phyloP scores from a whole-genome alignment of 2,113 vertebrate genomes.

The Egretta garzetta region DNA sequence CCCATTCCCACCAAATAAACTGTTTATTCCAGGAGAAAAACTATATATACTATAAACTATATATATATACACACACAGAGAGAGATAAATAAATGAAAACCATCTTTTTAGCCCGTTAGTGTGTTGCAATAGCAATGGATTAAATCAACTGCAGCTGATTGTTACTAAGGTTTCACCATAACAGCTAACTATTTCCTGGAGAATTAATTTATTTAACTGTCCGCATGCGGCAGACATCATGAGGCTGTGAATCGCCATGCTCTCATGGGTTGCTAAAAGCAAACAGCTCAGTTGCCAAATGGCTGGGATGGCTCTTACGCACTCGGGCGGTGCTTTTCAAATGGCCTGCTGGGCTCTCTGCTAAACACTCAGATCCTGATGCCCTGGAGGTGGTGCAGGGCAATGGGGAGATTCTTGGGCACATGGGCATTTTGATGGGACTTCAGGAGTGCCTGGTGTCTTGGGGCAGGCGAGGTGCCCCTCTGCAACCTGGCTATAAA shows the following conservation, averaged over 20 bases:
- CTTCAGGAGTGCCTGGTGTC: background rate
- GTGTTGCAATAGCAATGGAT: background rate
- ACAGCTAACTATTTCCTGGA: background rate
- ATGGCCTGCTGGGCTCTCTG: background rate
- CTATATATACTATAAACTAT: background rate
- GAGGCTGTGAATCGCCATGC: background rate
- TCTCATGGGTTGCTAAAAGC: background rate
- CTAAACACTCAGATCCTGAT: background rate
- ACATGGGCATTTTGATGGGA: background rate
- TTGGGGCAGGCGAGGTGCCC: fast-evolving
- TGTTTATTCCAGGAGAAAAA: background rate
- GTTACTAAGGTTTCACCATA: background rate
- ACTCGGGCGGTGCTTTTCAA: background rate
- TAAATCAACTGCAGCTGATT: constrained; percentile 15
- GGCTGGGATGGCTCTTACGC: background rate
- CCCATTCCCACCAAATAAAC: background rate
- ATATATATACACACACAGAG: background rate
- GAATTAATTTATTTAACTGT: constrained; percentile 12
- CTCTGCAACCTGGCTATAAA: background rate
- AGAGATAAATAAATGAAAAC: constrained; percentile 32
- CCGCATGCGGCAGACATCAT: background rate
- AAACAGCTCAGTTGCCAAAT: background rate
- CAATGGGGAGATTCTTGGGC: background rate
- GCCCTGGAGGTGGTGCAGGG: background rate
- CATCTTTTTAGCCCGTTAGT: background rate